Evolutionary conservation across 2,888 invertebrate species (phyloP).

Genomic region (Teleogryllus oceanicus): DNA sequence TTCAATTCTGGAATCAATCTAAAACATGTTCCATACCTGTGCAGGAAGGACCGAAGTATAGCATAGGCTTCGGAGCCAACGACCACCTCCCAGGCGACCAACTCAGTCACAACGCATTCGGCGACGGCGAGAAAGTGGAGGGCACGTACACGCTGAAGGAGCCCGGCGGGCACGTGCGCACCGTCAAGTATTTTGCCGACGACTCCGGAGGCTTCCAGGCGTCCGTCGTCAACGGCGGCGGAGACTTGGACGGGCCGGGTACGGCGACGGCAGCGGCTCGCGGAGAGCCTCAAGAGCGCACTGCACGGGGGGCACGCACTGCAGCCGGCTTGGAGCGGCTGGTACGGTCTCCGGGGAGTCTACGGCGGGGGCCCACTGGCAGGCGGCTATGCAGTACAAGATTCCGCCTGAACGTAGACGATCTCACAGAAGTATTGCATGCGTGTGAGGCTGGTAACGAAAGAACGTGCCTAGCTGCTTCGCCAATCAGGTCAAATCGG

Average conservation of each 20-base stretch:
- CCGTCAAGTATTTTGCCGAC: slow-evolving; percentile 62
- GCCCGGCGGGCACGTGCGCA: slow-evolving; percentile 44
- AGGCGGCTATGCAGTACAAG: slow-evolving; percentile 23
- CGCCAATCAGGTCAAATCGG: too few relatives aligned
- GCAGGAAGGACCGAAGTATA: slow-evolving; percentile 46
- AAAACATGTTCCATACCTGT: too few relatives aligned
- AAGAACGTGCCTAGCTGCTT: too few relatives aligned
- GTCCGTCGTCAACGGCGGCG: slow-evolving; percentile 54
- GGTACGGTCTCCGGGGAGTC: slow-evolving; percentile 21
- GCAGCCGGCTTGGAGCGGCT: neutral
- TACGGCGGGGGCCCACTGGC: neutral
- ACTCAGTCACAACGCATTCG: slow-evolving; percentile 48
- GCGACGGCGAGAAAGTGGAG: slow-evolving; percentile 45
- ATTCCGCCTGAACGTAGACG: too few relatives aligned
- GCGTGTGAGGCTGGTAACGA: too few relatives aligned
- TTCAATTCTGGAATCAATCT: neutral
- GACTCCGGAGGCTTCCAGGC: slow-evolving; percentile 66
- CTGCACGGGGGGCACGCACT: too few relatives aligned
- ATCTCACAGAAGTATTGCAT: too few relatives aligned
- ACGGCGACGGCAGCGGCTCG: slow-evolving; percentile 25
- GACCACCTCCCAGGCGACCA: slow-evolving; percentile 48
- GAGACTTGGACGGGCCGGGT: slow-evolving; percentile 31
- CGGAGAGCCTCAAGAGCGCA: neutral
- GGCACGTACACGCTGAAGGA: slow-evolving; percentile 45
- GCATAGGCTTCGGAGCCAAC: slow-evolving; percentile 45